phyloP scores from a whole-genome alignment of 2,888 invertebrate species.

The Drosophila phalerata region DNA sequence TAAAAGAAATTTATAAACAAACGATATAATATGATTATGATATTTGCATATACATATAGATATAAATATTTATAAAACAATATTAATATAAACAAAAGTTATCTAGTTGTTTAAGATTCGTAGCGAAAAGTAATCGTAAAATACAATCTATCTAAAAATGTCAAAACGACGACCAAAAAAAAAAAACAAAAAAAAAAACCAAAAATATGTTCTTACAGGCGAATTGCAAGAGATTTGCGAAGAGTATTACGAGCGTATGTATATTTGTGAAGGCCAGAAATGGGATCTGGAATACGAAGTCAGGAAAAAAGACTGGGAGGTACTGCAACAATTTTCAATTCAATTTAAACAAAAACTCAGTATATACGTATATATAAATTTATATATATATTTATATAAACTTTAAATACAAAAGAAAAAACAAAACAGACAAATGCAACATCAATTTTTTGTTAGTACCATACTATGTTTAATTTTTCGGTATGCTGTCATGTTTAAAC shows the following conservation, averaged over 20 bases:
- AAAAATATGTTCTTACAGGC: slow-evolving; percentile 83
- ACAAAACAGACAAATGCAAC: slow-evolving; percentile 57
- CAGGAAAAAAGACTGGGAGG: slow-evolving; percentile 99
- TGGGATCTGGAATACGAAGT: slow-evolving; percentile 99
- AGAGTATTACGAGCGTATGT: slow-evolving; percentile 98
- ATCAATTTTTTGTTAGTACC: slow-evolving; percentile 52
- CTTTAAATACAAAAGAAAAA: slow-evolving; percentile 68
- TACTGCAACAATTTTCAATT: slow-evolving; percentile 87
- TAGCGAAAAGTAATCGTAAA: slow-evolving; percentile 27
- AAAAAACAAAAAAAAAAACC: slow-evolving; percentile 13
- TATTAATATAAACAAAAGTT: slow-evolving; percentile 38
- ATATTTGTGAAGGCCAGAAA: slow-evolving; percentile 99
- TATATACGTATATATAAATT: slow-evolving; percentile 42
- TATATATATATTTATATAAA: slow-evolving; percentile 42
- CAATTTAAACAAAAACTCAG: slow-evolving; percentile 64
- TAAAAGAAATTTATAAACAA: slow-evolving; percentile 24
- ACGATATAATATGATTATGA: slow-evolving; percentile 28
- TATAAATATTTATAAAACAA: slow-evolving; percentile 19
- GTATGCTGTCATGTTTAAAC: slow-evolving; percentile 48
- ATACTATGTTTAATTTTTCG: slow-evolving; percentile 61
- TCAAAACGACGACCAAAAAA: slow-evolving; percentile 24
- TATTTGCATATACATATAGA: slow-evolving; percentile 27
- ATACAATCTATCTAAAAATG: slow-evolving; percentile 20
- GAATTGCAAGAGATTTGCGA: slow-evolving; percentile 96
- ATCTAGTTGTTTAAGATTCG: slow-evolving; percentile 47